Evolutionary conservation across 2,888 invertebrate species (phyloP), one percentile per base, ranked within the genome.

Genomic region (Athalia rosae): DNA sequence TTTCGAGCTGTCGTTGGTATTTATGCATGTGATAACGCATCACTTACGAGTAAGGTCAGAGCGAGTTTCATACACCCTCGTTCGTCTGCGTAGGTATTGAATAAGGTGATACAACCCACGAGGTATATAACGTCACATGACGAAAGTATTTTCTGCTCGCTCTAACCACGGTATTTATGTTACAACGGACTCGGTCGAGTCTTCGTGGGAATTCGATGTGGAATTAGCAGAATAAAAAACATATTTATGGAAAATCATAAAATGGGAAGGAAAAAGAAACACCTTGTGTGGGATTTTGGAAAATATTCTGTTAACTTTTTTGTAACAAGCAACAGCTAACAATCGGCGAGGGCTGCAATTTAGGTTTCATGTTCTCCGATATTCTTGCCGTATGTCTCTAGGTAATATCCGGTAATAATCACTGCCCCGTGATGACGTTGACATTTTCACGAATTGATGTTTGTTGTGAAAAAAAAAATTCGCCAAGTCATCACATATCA

Each of bases 291-390:
- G 8, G 50, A 28, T 66, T 66, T 50, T 7, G 15, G 28, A 4
- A 13, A 41, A 13, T 61, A 47, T 64, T 9, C 58, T 45, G 45
- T 71, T 58, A 45, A 13, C 28, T 61, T 77, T 79, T 41, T 13
- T 79, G 82, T 83, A 85, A 87, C 88, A 89, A 89, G 89, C 89
- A 88, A 89, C 87, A 83, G 82, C 85, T 82, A 86, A 81, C 83
- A 86, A 88, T 89, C 88, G 89, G 88, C 87, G 83, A 89, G 89
- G 89, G 89, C 28, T 28, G 28, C 89, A 89, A 89, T 86, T 89
- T 87, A 86, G 87, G 84, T 86, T 84, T 80, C 82, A 81, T 80
- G 81, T 11, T 78, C 13, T 11, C 4, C 11, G 56, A 53, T 69
- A 56, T 45, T 41, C 7, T 48, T 6, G 7, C 9, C 4, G 8